Base-by-base conservation (phyloP, 2,888 invertebrate genomes). In the Sisyra nigra region DNA sequence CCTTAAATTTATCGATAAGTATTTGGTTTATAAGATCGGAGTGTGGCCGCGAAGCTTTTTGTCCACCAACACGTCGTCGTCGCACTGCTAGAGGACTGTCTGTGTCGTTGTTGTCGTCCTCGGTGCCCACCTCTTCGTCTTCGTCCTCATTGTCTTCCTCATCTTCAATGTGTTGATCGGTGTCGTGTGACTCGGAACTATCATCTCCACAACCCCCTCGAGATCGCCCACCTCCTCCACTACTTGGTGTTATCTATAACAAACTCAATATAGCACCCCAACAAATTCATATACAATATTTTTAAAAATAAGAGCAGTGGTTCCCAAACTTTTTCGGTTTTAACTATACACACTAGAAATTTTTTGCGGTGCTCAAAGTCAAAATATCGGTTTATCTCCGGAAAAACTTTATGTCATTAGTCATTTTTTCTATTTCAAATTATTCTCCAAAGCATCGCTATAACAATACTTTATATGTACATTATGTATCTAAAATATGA, bases 1-100 rank as follows among this genome's bases (percentile, higher is more conserved):
- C 71, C 68, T 71, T 71, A 56, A 71, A 67, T 56, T 70, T 69
- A 57, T 71, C 71, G 55, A 70, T 68, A 52, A 71, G 66, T 57
- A 69, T 66, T 57, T 70, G 71, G 58, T 69, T 70, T 58, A 71
- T 65, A 55, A 70, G 66, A 56, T 72, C 71, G 48, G 71, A 71
- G 56, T 70, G 67, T 52, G 71, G 71, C 54, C 71, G 60, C 51
- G 63, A 63, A 52, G 61, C 51, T 44, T 48, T 47, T 30, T 48
- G 45, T 18, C 50, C 61, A 54, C 60, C 55, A 50, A 60, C 54
- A 48, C 62, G 56, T 52, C 66, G 58, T 51, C 67, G 61, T 48
- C 67, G 61, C 50, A 68, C 61, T 48, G 67, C 60, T 47, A 69
- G 69, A 47, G 71, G 69, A 58, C 69, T 71, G 56, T 71, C 68